Conservation (phyloP, 2,113 vertebrate species). For the Haemorhous mexicanus region DNA sequence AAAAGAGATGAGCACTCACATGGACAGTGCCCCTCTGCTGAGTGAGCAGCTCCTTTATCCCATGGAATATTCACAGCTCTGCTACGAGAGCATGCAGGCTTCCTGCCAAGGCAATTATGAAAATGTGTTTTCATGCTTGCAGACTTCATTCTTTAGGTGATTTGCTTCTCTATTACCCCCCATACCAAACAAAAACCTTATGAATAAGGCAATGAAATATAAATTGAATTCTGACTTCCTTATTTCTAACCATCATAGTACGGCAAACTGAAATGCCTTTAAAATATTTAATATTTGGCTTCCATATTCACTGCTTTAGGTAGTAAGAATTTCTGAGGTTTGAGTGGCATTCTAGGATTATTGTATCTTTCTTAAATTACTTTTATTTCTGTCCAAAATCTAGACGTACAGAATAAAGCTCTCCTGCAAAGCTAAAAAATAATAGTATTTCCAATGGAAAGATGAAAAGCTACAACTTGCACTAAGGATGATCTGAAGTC, state of each 20-base stretch:
- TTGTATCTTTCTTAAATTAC: background rate
- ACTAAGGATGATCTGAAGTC: background rate
- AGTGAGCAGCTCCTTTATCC: background rate
- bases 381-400: background rate
- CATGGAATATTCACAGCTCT: background rate
- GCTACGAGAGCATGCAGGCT: background rate
- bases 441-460: background rate
- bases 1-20: accelerated
- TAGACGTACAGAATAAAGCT: background rate
- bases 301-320: background rate
- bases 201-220: slow-evolving; percentile 39
- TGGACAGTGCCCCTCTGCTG: background rate
- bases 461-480: background rate
- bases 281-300: background rate
- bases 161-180: slow-evolving; percentile 27
- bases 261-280: background rate
- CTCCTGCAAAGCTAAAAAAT: background rate
- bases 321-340: background rate
- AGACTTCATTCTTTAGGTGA: slow-evolving; percentile 49
- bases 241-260: background rate
- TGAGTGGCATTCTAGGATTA: background rate
- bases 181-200: slow-evolving; percentile 44
- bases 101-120: slow-evolving; percentile 53
- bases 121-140: slow-evolving; percentile 37
- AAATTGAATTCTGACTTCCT: slow-evolving; percentile 25